phyloP scores from a whole-genome alignment of 2,797 vertebrate species.

The Threskiornis aethiopicus region DNA sequence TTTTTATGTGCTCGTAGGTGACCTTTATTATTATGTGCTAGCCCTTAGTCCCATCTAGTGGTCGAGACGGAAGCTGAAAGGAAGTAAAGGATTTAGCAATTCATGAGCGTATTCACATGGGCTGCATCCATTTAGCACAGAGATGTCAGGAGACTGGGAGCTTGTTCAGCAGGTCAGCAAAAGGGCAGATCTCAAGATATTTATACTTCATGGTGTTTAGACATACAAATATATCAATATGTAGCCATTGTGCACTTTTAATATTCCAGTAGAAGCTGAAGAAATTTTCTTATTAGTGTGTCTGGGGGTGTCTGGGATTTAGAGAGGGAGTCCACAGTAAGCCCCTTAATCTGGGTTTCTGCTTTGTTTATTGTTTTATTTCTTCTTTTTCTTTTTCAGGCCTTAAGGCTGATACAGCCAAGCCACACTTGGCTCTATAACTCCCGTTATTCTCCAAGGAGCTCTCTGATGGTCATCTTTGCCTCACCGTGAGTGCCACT shows the following conservation, averaged over 20 bases:
- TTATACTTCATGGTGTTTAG: neutral
- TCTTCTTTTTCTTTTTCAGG: neutral
- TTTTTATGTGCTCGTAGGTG: neutral
- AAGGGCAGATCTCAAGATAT: neutral
- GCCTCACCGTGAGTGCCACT: neutral
- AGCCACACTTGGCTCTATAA: neutral
- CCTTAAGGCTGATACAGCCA: neutral
- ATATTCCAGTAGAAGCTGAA: neutral
- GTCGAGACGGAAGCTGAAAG: neutral
- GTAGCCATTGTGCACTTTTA: neutral
- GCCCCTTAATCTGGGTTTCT: neutral
- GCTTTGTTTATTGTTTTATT: neutral
- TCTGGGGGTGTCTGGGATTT: neutral
- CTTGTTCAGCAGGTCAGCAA: neutral
- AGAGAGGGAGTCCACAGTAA: neutral
- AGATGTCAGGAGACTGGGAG: neutral
- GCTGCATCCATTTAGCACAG: neutral
- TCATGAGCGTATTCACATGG: neutral
- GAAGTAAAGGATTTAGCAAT: neutral
- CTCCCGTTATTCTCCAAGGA: neutral
- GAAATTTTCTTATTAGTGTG: neutral
- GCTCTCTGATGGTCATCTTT: neutral
- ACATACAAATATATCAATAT: neutral
- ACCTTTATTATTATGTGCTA: neutral
- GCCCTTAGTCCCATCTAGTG: conserved; percentile 40